These are phyloP conservation scores for Meandrusa payeni DNA, from an alignment of 2,888 invertebrate species.

Conservation along the genomic window DNA sequence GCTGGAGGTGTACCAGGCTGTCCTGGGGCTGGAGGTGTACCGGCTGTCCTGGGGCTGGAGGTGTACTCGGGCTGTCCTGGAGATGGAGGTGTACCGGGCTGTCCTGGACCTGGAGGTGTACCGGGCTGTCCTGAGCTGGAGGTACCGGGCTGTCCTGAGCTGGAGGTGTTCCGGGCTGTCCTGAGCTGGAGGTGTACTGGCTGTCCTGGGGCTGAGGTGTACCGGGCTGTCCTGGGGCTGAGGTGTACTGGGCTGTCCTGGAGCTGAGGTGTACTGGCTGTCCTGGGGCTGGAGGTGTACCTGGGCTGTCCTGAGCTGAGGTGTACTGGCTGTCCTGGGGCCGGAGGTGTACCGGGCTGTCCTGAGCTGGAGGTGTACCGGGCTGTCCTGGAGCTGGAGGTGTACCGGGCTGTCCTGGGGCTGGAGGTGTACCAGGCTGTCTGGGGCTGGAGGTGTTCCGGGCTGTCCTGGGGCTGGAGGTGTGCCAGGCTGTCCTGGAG, in stretches of 20 bases:
- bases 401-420: not conserved
- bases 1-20: not conserved
- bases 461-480: too few species aligned
- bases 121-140: too few species aligned
- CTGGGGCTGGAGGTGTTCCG: not conserved
- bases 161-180: conserved; percentile 2
- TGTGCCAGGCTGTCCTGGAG: too few species aligned
- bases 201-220: conserved; percentile 5
- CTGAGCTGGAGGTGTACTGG: conserved; percentile 13
- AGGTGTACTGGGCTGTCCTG: conserved; percentile 11
- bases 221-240: conserved; percentile 7
- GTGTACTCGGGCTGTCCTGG: not conserved
- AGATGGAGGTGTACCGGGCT: too few species aligned
- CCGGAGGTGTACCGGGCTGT: too few species aligned
- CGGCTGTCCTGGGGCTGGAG: conserved; percentile 5
- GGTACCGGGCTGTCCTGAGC: conserved; percentile 9
- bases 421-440: not conserved
- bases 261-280: not conserved
- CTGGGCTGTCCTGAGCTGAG: conserved; percentile 5
- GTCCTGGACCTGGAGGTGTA: too few species aligned
- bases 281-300: too few species aligned
- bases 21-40: too few species aligned
- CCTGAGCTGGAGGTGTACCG: not conserved
- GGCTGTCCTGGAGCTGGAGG: not conserved
- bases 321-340: not conserved